Base-by-base conservation (phyloP, 2,113 vertebrate genomes). In the Strix aluco region DNA sequence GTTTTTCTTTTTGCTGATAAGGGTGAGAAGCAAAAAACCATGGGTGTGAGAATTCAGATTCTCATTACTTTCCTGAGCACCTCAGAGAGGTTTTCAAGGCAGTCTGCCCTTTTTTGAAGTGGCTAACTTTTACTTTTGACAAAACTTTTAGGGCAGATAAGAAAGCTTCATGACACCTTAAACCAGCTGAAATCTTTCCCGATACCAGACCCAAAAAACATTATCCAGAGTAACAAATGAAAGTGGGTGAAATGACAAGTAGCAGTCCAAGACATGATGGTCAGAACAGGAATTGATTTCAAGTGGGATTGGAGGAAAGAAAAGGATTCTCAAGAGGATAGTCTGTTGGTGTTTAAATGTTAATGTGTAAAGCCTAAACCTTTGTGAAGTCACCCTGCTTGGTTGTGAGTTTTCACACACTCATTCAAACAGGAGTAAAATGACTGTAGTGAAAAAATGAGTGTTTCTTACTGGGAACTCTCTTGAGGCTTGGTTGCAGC, bases 31-130 rank as follows among this genome's bases (percentile, higher is more conserved):
- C 13, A 71, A 47, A 84, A 80, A 62, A 40, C 2, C 65, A 67
- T 30, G 77, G 15, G 61, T 81, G 84, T 94, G 91, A 93, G 81
- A 94, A 91, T 27, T 86, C 40, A 65, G 71, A 52, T 91, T 84
- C 65, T 79, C 77, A 13, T 54, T 81, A 12, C 67, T 91, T 91
- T 91, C 69, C 61, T 65, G 49, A 49, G 40, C 46, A 46, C 40
- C 72, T 94, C 72, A 40, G 67, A 58, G 15, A 18, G 29, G 30
- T 84, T 94, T 92, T 91, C 65, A 81, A 74, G 80, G 61, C 65
- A 65, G 7, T 49, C 52, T 61, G 65, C 13, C 34, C n/a, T 27
- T 86, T 78, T 94, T 87, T 84, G 77, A 91, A 91, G 92, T 91
- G 88, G 61, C 61, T 88, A 63, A 80, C 80, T 71, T 86, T 84